A percentile compares a stretch with the other conserved stretches of the same genome.
Conservation (phyloP, 2,113 vertebrate genomes). For the Macquaria ambigua region DNA sequence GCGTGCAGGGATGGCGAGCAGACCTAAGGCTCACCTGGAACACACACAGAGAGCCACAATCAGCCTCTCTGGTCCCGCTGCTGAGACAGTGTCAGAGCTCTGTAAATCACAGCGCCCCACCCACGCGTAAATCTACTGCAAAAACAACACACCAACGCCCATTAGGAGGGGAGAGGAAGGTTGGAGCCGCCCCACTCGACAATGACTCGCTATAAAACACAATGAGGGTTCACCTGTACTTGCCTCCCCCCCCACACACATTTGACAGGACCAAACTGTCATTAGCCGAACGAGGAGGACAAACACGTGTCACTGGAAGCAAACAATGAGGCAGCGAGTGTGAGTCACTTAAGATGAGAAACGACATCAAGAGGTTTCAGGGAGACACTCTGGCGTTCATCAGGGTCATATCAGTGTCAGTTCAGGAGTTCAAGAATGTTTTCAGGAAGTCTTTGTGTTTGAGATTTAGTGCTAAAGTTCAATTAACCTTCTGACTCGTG, state of each 20-base stretch:
- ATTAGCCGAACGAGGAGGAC: slow-evolving; percentile 62
- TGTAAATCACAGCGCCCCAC: slow-evolving; percentile 80
- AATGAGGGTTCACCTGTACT: slow-evolving; percentile 77
- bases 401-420: slow-evolving; percentile 78
- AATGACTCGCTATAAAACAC: slow-evolving; percentile 85
- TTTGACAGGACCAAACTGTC: slow-evolving; percentile 59
- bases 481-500: slow-evolving; percentile 74
- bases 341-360: slow-evolving; percentile 64
- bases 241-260: slow-evolving; percentile 10
- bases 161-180: slow-evolving; percentile 82
- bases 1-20: slow-evolving; percentile 85
- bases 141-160: slow-evolving; percentile 83
- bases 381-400: slow-evolving; percentile 70
- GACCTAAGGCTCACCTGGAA: slow-evolving; percentile 93
- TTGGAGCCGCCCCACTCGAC: slow-evolving; percentile 78
- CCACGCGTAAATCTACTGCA: slow-evolving; percentile 79
- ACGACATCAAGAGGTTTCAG: slow-evolving; percentile 68
- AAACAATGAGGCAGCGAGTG: slow-evolving; percentile 58
- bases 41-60: slow-evolving; percentile 82
- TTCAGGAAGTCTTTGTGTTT: slow-evolving; percentile 78
- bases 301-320: slow-evolving; percentile 75
- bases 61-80: slow-evolving; percentile 74
- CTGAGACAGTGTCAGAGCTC: slow-evolving; percentile 78
- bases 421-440: slow-evolving; percentile 82
- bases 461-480: slow-evolving; percentile 77